A percentile compares a stretch with the other conserved stretches of the same genome.
phyloP scores from a whole-genome alignment of 2,113 vertebrate species.

The Nymphicus hollandicus region DNA sequence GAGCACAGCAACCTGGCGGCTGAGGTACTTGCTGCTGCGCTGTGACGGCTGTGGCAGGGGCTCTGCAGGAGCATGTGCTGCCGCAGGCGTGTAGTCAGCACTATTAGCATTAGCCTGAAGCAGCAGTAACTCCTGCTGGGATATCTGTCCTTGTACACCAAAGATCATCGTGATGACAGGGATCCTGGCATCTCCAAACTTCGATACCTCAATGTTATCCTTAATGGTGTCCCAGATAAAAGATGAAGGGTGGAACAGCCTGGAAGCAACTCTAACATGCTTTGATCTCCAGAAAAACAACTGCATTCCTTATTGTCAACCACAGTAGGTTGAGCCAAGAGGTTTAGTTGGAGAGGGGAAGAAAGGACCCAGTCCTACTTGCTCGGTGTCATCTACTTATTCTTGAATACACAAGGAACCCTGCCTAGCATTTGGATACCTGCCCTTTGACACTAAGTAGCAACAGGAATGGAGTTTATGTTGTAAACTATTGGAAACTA shows the following conservation, averaged over 20 bases:
- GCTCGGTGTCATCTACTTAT: fast-evolving
- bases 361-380: background rate
- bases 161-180: background rate
- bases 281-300: background rate
- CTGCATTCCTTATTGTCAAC: background rate
- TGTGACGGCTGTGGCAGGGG: background rate
- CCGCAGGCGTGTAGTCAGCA: background rate
- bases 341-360: fast-evolving
- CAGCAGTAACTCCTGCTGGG: background rate
- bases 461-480: background rate
- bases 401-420: background rate
- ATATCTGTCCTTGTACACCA: background rate
- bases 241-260: background rate
- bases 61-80: background rate
- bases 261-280: fast-evolving
- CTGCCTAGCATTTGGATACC: background rate
- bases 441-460: background rate
- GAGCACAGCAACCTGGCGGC: background rate
- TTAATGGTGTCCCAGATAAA: background rate
- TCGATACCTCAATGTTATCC: background rate
- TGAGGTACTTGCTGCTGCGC: background rate
- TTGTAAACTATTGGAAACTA: background rate
- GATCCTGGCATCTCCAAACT: background rate
- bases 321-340: background rate
- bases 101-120: background rate